Percentiles rank a stretch among this genome's conserved stretches.
Conservation (phyloP, 2,797 vertebrate genomes). For the Thaleichthys pacificus region DNA sequence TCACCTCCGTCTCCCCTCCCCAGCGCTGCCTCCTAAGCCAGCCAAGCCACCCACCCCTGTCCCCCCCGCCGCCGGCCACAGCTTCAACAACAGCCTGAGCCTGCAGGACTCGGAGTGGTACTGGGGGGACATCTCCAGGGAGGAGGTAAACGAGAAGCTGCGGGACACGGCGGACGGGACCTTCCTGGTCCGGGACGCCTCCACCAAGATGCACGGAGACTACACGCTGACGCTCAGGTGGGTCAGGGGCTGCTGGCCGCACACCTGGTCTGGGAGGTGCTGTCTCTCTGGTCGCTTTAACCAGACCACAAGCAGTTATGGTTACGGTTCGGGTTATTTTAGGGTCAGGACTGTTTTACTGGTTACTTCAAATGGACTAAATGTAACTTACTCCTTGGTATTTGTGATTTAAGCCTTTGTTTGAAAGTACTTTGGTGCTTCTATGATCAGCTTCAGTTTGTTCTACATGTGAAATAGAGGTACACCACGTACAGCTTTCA, state of each 20-base stretch:
- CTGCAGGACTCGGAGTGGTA: constrained; percentile 98
- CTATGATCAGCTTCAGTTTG: no score
- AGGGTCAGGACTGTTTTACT: no score
- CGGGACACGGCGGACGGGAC: constrained; percentile 96
- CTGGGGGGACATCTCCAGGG: constrained; percentile 99
- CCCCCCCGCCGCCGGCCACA: constrained; percentile 83
- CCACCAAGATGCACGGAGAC: constrained; percentile 98
- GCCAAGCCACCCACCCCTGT: constrained; percentile 81
- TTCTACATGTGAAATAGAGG: no score
- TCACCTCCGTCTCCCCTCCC: constrained; percentile 33
- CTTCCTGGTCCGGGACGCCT: constrained; percentile 95
- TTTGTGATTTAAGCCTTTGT: no score
- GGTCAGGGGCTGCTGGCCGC: background rate
- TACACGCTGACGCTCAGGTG: constrained; percentile 96
- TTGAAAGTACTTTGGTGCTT: no score
- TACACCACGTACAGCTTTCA: background rate
- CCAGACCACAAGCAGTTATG: no score
- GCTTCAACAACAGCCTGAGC: constrained; percentile 94
- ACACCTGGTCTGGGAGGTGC: no score
- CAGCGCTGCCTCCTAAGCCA: constrained; percentile 96
- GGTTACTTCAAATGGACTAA: no score
- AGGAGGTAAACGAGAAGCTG: constrained; percentile 98
- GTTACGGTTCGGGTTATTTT: no score
- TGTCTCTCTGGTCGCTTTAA: background rate
- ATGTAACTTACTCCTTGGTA: no score